Base-by-base conservation (phyloP, 2,888 invertebrate genomes). In the Synanthedon vespiformis region DNA sequence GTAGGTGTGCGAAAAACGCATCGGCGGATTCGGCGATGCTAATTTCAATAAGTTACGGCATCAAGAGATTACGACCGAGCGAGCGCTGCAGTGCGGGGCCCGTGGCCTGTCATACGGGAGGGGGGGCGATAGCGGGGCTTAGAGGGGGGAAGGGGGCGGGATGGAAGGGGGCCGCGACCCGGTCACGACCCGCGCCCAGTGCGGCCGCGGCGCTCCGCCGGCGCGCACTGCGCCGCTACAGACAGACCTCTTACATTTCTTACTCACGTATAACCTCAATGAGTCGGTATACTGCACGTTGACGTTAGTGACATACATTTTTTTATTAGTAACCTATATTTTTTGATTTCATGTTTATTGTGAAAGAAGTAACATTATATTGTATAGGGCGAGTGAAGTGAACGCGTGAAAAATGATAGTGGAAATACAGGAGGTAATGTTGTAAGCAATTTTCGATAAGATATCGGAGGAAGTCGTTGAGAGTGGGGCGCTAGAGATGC, bases 41-140 rank as follows among this genome's bases (percentile, higher is more conserved):
- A 77, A 82, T 81, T 80, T 71, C 64, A 76, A 77, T 75, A 80
- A 78, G 73, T 84, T 80, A 83, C 83, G 80, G 82, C 80, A 82
- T 83, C 80, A 77, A 65, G 74, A 77, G 78, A 75, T 77, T 76
- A 75, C 70, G 71, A 69, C 18, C 40, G 50, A 40, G 34, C 34
- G 48, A 40, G 52, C 67, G 80, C 80, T 80, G 81, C 80, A 80
- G 79, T 80, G 80, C 80, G 77, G 80, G 78, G 67, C 34, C 34
- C 34, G 44, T 44, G 13, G 61, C 61, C 62, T 67, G 68, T 67
- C 58, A 63, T 59, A 57, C 57, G 56, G 54, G 58, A 59, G 60
- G 58, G 52, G 50, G 58, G 27, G 58, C 40, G 41, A 51, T 50
- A 49, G 52, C 54, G 50, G 53, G 47, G 61, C 57, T 53, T 55